These are phyloP conservation scores for Acromyrmex heyeri DNA, from an alignment of 1,140 invertebrate genomes.

Conservation along the genomic window DNA sequence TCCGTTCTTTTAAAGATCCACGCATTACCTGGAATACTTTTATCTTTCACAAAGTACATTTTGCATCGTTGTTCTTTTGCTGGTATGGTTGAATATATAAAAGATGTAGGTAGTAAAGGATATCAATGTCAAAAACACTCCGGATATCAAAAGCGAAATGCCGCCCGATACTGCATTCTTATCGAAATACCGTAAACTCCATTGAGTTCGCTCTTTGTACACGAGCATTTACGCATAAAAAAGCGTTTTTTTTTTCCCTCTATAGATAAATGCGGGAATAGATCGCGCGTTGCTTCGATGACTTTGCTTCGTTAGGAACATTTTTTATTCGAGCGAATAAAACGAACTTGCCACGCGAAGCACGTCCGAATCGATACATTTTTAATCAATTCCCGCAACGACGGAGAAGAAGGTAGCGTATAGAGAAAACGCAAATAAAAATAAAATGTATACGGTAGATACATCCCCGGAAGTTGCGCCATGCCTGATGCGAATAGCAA, in stretches of 20 bases:
- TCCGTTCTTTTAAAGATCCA: neutral
- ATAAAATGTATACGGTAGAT: neutral
- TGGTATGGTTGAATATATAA: neutral
- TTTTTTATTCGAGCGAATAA: constrained; percentile 26
- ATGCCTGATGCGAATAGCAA: neutral
- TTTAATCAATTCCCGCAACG: constrained; percentile 24
- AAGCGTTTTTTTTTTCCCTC: neutral
- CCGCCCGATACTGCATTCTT: constrained; percentile 38
- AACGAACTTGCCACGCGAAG: neutral
- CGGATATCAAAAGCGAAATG: neutral
- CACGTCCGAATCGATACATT: constrained; percentile 17
- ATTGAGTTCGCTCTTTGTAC: constrained; percentile 16
- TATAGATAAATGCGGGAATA: too few species aligned
- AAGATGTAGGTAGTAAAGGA: neutral
- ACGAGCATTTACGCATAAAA: constrained; percentile 15
- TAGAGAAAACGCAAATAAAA: neutral
- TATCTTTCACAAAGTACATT: neutral
- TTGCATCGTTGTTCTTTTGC: neutral
- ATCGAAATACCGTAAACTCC: constrained; percentile 41
- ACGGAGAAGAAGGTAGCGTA: neutral
- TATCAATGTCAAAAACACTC: constrained; percentile 38
- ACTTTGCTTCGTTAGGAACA: neutral
- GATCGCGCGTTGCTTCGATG: neutral
- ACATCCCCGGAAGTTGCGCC: neutral
- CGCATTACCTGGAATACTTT: neutral